Conservation (phyloP, 2,888 invertebrate species). For the Agrypnus murinus region DNA sequence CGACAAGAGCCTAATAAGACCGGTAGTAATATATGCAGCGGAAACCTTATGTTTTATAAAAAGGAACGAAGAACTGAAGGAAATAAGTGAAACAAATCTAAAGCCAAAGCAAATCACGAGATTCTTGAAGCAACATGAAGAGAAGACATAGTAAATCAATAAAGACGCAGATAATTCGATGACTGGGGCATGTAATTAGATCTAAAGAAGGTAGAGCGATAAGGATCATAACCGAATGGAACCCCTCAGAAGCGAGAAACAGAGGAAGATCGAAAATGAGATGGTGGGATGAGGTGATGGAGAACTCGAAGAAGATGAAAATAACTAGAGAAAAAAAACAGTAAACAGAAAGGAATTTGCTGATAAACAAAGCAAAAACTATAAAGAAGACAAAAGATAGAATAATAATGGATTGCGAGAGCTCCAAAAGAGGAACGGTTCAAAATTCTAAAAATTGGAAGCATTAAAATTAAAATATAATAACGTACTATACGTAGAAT, state of each 20-base stretch:
- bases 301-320: neutral
- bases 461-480: no score
- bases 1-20: slow-evolving; percentile 6
- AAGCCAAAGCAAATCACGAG: neutral
- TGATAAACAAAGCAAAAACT: neutral
- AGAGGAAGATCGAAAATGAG: slow-evolving; percentile 5
- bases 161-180: neutral
- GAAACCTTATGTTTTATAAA: slow-evolving; percentile 3
- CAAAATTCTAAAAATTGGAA: no score
- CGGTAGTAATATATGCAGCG: slow-evolving; percentile 8
- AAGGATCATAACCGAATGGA: slow-evolving; percentile 4
- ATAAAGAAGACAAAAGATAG: no score
- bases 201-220: slow-evolving; percentile 1
- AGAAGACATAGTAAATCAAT: neutral
- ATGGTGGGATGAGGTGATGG: slow-evolving; percentile 5
- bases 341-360: neutral
- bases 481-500: no score
- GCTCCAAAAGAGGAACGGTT: no score
- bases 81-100: slow-evolving; percentile 4
- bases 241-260: neutral
- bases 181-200: neutral
- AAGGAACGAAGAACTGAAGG: neutral
- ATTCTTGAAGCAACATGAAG: neutral
- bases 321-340: neutral
- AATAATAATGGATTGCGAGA: no score